These are phyloP conservation scores for Silurus lanzhouensis DNA, from an alignment of 2,797 vertebrate genomes.

Conservation along the genomic window DNA sequence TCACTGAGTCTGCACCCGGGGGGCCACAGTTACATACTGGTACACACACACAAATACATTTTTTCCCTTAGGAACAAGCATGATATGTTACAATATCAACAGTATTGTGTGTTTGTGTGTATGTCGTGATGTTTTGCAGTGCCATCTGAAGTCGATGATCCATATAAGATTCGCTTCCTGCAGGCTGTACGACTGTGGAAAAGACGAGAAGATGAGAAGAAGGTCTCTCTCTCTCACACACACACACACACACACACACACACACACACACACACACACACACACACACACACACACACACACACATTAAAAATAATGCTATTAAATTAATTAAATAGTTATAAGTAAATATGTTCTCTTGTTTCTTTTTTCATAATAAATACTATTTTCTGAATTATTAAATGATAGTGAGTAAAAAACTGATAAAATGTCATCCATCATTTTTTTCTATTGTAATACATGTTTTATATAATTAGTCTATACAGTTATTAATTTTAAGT, in stretches of 20 bases:
- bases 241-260: neutral
- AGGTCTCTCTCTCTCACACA: slow-evolving; percentile 54
- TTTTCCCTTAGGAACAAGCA: neutral
- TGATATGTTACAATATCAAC: neutral
- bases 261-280: neutral
- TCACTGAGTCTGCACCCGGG: slow-evolving; percentile 62
- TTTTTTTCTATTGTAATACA: too few species aligned
- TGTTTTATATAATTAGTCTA: too few species aligned
- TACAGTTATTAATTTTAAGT: neutral
- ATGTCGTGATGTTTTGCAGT: slow-evolving; percentile 42
- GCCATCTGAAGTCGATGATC: slow-evolving; percentile 46
- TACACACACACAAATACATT: slow-evolving; percentile 50
- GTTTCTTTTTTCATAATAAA: neutral
- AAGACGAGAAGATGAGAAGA: slow-evolving; percentile 71
- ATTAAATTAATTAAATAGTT: neutral
- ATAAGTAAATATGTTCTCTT: too few species aligned
- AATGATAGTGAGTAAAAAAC: neutral
- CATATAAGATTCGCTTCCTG: slow-evolving; percentile 68
- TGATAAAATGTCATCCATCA: too few species aligned
- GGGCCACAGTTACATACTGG: slow-evolving; percentile 64
- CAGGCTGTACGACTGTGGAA: slow-evolving; percentile 73
- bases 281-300: neutral
- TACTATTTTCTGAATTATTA: neutral
- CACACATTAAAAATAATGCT: neutral
- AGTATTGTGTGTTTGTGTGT: slow-evolving; percentile 19